Evolutionary conservation across 2,888 invertebrate species (phyloP).

Genomic region (Microctonus hyperodae): DNA sequence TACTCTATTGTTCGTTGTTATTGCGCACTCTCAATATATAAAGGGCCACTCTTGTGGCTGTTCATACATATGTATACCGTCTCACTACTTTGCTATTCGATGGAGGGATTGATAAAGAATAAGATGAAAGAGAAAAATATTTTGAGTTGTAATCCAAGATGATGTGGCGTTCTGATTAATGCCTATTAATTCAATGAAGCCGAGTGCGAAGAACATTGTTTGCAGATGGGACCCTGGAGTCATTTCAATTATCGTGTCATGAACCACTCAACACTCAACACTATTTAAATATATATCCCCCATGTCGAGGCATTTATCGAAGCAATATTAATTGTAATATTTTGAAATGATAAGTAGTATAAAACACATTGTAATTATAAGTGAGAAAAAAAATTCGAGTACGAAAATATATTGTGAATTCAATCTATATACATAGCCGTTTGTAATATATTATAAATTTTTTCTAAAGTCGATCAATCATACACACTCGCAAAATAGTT

Average conservation of each 20-base stretch:
- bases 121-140: background rate
- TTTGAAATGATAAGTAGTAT: too few relatives aligned
- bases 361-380: too few relatives aligned
- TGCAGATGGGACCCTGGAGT: conserved; percentile 19
- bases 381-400: background rate
- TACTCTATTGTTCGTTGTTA: background rate
- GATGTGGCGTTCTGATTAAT: conserved; percentile 57
- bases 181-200: conserved; percentile 54
- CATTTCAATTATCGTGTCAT: conserved; percentile 38
- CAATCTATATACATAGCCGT: background rate
- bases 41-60: too few relatives aligned
- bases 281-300: too few relatives aligned
- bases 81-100: background rate
- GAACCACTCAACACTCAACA: conserved; percentile 8
- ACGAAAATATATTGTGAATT: too few relatives aligned
- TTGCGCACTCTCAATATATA: background rate
- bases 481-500: background rate
- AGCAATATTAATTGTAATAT: too few relatives aligned
- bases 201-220: conserved; percentile 37
- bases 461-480: conserved; percentile 31
- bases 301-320: too few relatives aligned
- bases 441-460: background rate
- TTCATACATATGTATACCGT: background rate
- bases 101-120: background rate
- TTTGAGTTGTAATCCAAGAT: conserved; percentile 32